phyloP scores from a whole-genome alignment of 2,888 invertebrate genomes.

The Acanthopleura granulata region DNA sequence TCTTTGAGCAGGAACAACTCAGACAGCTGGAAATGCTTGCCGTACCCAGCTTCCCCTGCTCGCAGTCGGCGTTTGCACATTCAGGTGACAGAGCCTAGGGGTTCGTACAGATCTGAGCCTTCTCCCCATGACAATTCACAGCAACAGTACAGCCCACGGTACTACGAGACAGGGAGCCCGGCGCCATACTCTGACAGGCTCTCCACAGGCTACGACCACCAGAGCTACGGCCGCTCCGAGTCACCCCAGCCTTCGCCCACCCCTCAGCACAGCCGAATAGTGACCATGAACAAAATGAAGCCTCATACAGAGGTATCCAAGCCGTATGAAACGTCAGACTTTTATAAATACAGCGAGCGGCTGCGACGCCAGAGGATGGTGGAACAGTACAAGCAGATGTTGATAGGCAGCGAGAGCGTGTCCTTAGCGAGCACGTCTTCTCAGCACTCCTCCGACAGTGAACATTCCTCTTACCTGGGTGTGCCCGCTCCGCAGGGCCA shows the following conservation, averaged over 20 bases:
- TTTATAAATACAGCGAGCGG: slow-evolving; percentile 97
- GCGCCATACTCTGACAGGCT: slow-evolving; percentile 25
- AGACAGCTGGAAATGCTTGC: slow-evolving; percentile 17
- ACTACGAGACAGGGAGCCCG: slow-evolving; percentile 26
- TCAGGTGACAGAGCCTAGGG: neutral
- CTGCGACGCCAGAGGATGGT: slow-evolving; percentile 78
- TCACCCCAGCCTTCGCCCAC: slow-evolving; percentile 31
- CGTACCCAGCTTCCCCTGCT: slow-evolving; percentile 20
- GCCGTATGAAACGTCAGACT: slow-evolving; percentile 98
- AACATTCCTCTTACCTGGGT: slow-evolving; percentile 21
- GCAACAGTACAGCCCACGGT: slow-evolving; percentile 10
- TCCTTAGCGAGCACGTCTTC: slow-evolving; percentile 51
- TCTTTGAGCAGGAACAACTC: slow-evolving; percentile 12
- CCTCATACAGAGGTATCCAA: slow-evolving; percentile 84
- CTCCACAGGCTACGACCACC: slow-evolving; percentile 25
- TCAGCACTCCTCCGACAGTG: slow-evolving; percentile 54
- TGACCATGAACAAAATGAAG: slow-evolving; percentile 54
- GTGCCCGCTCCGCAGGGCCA: neutral
- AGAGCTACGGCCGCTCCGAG: slow-evolving; percentile 33
- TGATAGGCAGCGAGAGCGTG: slow-evolving; percentile 42
- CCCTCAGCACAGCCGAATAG: slow-evolving; percentile 47
- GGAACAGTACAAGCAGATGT: slow-evolving; percentile 57
- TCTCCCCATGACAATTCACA: neutral
- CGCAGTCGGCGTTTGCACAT: neutral
- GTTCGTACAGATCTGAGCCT: neutral